Evolutionary conservation across 2,797 vertebrate species (phyloP), one percentile per base, ranked within the genome.

Genomic region (Heliangelus exortis): DNA sequence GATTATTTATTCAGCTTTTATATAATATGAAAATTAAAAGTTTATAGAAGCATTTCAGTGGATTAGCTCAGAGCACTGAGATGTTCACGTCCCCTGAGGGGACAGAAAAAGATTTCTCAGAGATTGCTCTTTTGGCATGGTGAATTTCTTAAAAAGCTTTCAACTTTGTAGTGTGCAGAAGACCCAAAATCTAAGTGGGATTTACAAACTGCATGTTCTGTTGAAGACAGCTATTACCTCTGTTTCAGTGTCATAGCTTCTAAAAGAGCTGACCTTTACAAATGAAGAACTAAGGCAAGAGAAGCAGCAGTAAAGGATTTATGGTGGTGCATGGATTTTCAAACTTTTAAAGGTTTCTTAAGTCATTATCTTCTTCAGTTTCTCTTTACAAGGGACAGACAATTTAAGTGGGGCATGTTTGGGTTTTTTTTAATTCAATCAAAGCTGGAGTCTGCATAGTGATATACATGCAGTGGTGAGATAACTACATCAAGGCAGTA

Each of bases 201-300:
- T 62, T 96, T 95, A 78, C 41, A 53, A 81, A 81, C 76, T 86
- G 86, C 63, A 31, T 47, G n/a, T 74, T 92, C 59, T 88, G 31
- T 78, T 93, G 77, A 77, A 87, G 21, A 29, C 28, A 73, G 51
- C 34, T 63, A 72, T 80, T 95, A 91, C 41, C 66, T 78, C 94
- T 78, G 47, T 59, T 95, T 95, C 45, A 69, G 55, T 76, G 68
- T 45, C 75, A 91, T 63, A 55, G 53, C 81, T 93, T 95, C 67
- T 90, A 90, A 36, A 76, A 92, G 66, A 96, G 25, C 31, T 96
- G 81, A 94, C 88, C 93, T 96, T 96, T 95, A 86, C 76, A 92
- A 95, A 95, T 86, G 80, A 94, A 96, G 88, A 95, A 96, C 86
- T 84, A 91, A 94, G 71, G 81, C 36, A 73, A 75, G 84, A 86